These are phyloP conservation scores for Platorchestia sp. DNA, from an alignment of 1,140 invertebrate genomes.

Conservation along the genomic window DNA sequence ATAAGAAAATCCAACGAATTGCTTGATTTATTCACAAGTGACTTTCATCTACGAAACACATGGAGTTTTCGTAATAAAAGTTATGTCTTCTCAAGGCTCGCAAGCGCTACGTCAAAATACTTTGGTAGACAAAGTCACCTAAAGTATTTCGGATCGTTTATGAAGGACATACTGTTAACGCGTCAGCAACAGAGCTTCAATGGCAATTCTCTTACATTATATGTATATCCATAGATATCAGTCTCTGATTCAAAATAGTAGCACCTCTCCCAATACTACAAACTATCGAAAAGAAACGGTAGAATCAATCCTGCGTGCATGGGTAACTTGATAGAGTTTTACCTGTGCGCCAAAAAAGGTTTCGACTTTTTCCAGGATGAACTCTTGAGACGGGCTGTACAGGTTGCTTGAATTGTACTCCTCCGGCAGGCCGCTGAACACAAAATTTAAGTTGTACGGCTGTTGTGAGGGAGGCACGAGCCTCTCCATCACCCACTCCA, in stretches of 20 bases:
- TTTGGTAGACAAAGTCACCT: no score
- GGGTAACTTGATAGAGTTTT: not conserved
- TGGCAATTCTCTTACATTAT: no score
- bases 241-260: not conserved
- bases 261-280: not conserved
- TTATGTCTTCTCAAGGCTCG: no score
- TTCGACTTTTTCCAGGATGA: slow-evolving; percentile 54
- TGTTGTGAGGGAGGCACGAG: not conserved
- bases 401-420: not conserved
- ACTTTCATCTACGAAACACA: no score
- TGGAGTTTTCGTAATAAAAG: no score
- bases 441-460: slow-evolving; percentile 27
- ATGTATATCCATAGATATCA: no score
- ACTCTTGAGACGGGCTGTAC: slow-evolving; percentile 55
- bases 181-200: no score
- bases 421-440: slow-evolving; percentile 7
- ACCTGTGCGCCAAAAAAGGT: slow-evolving; percentile 46
- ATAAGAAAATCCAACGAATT: not conserved
- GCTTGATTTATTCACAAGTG: no score
- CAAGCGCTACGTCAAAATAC: no score
- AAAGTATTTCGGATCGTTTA: no score
- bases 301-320: not conserved
- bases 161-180: no score
- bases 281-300: not conserved
- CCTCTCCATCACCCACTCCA: slow-evolving; percentile 39